A percentile compares a stretch with the other conserved stretches of the same genome.
These are phyloP conservation scores for Neoniphon sammara DNA, from an alignment of 2,797 vertebrate genomes.

Conservation along the genomic window DNA sequence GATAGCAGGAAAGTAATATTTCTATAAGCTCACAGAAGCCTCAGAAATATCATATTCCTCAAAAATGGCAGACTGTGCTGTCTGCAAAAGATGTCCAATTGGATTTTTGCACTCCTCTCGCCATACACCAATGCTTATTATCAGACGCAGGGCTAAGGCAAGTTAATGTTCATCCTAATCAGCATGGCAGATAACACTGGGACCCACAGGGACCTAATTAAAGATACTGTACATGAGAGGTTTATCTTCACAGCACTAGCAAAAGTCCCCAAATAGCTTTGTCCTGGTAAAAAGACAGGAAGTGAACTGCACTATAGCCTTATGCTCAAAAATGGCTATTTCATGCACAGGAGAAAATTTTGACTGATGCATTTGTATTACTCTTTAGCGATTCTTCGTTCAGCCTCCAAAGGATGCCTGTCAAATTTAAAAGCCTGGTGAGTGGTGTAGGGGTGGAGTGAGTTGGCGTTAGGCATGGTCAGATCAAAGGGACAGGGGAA, in stretches of 20 bases:
- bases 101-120: constrained; percentile 54
- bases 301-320: constrained; percentile 53
- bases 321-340: constrained; percentile 16
- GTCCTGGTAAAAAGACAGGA: constrained; percentile 56
- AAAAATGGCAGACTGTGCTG: constrained; percentile 34
- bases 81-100: constrained; percentile 23
- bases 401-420: background rate
- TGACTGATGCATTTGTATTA: constrained; percentile 8
- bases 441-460: constrained; percentile 11
- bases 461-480: constrained; percentile 33
- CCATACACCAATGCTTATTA: constrained; percentile 55
- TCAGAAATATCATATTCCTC: constrained; percentile 26
- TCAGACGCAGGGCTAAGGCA: constrained; percentile 69
- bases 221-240: constrained; percentile 79
- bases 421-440: constrained; percentile 15
- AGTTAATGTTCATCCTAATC: constrained; percentile 83
- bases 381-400: constrained; percentile 28
- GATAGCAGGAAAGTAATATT: constrained; percentile 37
- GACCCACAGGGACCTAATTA: constrained; percentile 85
- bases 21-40: constrained; percentile 27
- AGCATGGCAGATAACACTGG: constrained; percentile 76
- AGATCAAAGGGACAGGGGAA: constrained; percentile 43
- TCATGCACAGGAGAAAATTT: background rate
- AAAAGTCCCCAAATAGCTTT: constrained; percentile 58
- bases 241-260: constrained; percentile 73